Evolutionary conservation across 2,797 vertebrate species (phyloP).

Genomic region (Decapterus maruadsi): DNA sequence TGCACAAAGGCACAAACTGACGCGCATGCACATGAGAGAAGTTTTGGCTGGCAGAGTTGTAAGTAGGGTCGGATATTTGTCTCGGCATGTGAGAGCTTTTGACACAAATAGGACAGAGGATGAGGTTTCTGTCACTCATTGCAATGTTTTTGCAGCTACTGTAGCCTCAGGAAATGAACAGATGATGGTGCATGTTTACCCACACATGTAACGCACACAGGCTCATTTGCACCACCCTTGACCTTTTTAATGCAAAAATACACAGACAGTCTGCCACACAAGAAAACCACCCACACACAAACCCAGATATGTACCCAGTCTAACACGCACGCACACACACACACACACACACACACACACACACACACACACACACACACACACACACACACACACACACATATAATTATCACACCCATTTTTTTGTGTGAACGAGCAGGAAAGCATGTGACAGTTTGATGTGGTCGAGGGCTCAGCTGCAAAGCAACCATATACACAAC

Average conservation of each 20-base stretch:
- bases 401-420: neutral
- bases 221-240: neutral
- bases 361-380: constrained; percentile 19
- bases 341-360: constrained; percentile 11
- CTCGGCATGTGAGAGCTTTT: neutral
- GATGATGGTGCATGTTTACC: neutral
- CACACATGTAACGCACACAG: constrained; percentile 4
- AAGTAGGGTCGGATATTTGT: neutral
- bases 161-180: neutral
- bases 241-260: constrained; percentile 11
- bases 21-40: neutral
- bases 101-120: neutral
- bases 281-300: constrained; percentile 9
- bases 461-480: constrained; percentile 45
- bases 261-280: constrained; percentile 1
- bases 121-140: constrained; percentile 18
- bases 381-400: constrained; percentile 3
- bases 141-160: constrained; percentile 1
- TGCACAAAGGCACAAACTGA: constrained; percentile 16
- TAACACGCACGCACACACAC: constrained; percentile 5
- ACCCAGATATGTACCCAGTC: constrained; percentile 18
- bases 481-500: constrained; percentile 19
- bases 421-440: constrained; percentile 21
- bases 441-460: constrained; percentile 44
- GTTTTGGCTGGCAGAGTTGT: neutral